A percentile compares a stretch with the other conserved stretches of the same genome.
Evolutionary conservation across 2,888 invertebrate species (phyloP).

Genomic region (Siphlonurus alternatus): DNA sequence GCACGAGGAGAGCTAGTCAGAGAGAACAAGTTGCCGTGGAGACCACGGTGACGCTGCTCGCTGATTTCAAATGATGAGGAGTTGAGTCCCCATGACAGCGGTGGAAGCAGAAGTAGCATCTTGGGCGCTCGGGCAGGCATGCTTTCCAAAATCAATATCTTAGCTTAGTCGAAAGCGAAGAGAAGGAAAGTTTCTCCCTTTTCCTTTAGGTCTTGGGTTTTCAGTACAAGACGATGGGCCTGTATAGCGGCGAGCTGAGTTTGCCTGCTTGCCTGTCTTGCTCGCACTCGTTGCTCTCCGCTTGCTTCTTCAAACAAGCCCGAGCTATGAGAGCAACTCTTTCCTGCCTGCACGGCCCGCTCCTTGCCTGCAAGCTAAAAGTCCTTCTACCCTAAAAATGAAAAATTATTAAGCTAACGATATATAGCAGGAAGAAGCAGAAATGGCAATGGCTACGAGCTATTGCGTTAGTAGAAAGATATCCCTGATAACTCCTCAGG

Average conservation of each 20-base stretch:
- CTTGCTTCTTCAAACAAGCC: neutral
- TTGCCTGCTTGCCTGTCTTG: neutral
- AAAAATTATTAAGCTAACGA: neutral
- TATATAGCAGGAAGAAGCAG: neutral
- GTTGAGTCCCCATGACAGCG: neutral
- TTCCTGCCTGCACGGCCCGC: neutral
- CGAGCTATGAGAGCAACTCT: neutral
- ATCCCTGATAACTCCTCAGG: no score
- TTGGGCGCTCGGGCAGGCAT: neutral
- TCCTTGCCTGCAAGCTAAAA: neutral
- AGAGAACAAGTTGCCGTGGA: neutral
- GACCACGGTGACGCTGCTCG: neutral
- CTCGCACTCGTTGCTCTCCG: neutral
- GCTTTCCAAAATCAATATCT: neutral
- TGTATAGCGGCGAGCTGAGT: no score
- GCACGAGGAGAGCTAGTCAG: neutral
- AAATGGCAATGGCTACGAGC: neutral
- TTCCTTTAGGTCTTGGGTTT: neutral
- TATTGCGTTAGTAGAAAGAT: neutral
- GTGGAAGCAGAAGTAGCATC: neutral
- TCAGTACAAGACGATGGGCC: no score
- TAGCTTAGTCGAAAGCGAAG: neutral
- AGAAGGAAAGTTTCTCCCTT: neutral
- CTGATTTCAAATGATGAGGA: neutral
- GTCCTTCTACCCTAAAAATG: neutral